phyloP scores from a whole-genome alignment of 2,113 vertebrate species.

The Neolamprologus toae region DNA sequence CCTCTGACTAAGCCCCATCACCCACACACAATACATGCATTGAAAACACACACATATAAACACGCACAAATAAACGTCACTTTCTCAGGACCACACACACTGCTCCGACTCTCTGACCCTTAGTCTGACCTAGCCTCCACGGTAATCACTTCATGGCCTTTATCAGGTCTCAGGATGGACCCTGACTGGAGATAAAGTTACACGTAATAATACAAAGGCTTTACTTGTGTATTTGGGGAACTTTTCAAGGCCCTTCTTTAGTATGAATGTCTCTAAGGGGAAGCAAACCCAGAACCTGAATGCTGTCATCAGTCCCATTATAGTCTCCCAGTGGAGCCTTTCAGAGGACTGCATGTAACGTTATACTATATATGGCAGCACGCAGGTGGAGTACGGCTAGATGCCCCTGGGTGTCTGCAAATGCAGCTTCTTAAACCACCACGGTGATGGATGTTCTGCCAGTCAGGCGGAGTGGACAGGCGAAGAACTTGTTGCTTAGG shows the following conservation, averaged over 20 bases:
- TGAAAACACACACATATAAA: constrained; percentile 13
- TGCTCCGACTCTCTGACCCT: constrained; percentile 37
- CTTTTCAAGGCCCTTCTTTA: constrained; percentile 14
- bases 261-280: not conserved
- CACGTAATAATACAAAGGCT: constrained; percentile 50
- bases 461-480: not conserved
- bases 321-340: constrained; percentile 19
- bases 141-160: constrained; percentile 16
- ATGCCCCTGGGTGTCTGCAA: not conserved
- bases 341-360: constrained; percentile 8
- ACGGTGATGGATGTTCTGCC: not conserved
- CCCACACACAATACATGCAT: constrained; percentile 30
- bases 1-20: constrained; percentile 46
- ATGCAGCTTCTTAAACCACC: not conserved
- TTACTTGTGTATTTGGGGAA: constrained; percentile 36
- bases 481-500: not conserved
- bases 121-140: not conserved
- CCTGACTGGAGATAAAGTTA: constrained; percentile 38
- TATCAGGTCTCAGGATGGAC: constrained; percentile 10
- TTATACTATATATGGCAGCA: not conserved
- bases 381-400: constrained; percentile 11
- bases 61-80: constrained; percentile 10
- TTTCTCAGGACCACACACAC: constrained; percentile 52
- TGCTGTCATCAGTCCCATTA: constrained; percentile 40
- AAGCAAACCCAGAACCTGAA: constrained; percentile 35